A percentile compares a stretch with the other conserved stretches of the same genome.
Evolutionary conservation across 1,140 invertebrate genomes (phyloP).

Genomic region (Centruroides sculpturatus): DNA sequence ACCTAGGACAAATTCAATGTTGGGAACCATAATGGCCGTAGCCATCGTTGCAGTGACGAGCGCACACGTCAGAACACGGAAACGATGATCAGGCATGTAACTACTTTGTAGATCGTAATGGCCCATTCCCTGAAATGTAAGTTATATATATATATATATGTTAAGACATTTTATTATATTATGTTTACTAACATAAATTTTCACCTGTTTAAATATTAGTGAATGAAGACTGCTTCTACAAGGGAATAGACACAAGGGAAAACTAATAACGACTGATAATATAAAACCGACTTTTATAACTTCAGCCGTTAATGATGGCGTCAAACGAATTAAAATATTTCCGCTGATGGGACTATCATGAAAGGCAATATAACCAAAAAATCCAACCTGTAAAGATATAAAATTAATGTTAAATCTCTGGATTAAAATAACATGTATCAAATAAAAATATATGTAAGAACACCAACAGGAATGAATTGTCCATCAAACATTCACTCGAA

Average conservation of each 20-base stretch:
- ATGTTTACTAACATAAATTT: neutral
- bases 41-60: constrained; percentile 20
- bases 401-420: neutral
- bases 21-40: constrained; percentile 50
- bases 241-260: constrained; percentile 92
- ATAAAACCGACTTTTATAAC: constrained; percentile 88
- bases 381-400: constrained; percentile 46
- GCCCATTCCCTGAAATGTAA: constrained; percentile 12
- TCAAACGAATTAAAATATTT: constrained; percentile 77
- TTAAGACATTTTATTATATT: neutral
- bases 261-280: constrained; percentile 83
- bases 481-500: too few relatives aligned
- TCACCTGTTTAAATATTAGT: constrained; percentile 46
- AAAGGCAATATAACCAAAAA: constrained; percentile 92
- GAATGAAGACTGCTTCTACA: constrained; percentile 87
- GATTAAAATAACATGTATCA: too few relatives aligned
- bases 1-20: constrained; percentile 83
- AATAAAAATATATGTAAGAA: too few relatives aligned
- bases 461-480: too few relatives aligned
- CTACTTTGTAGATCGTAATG: constrained; percentile 13
- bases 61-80: constrained; percentile 18
- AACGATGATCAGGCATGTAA: constrained; percentile 21
- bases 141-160: neutral
- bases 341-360: constrained; percentile 49
- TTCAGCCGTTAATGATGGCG: constrained; percentile 60